A percentile compares a stretch with the other conserved stretches of the same genome.
These are phyloP conservation scores for Thelaira solivaga DNA, from an alignment of 2,888 invertebrate genomes.

Conservation along the genomic window DNA sequence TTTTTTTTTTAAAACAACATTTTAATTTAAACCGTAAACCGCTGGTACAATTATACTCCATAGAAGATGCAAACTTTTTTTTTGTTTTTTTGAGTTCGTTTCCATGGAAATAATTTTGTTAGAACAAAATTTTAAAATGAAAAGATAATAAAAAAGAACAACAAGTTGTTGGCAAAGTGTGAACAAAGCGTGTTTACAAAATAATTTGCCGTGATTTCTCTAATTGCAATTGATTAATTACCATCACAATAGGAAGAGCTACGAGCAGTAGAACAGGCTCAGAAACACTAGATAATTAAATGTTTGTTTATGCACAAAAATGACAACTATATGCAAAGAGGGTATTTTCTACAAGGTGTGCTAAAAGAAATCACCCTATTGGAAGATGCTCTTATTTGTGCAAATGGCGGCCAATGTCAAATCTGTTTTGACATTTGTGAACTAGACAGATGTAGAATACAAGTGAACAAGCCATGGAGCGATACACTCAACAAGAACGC, in stretches of 20 bases:
- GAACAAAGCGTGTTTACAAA: too few relatives aligned
- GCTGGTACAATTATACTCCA: not conserved
- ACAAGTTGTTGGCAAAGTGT: constrained; percentile 16
- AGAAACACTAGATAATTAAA: not conserved
- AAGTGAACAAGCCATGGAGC: too few relatives aligned
- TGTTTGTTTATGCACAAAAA: not conserved
- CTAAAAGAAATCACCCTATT: too few relatives aligned
- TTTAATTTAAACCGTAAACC: constrained; percentile 10
- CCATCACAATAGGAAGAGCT: not conserved
- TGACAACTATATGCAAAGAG: not conserved
- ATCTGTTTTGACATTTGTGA: too few relatives aligned
- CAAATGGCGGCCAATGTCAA: too few relatives aligned
- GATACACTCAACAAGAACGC: too few relatives aligned
- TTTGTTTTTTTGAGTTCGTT: too few relatives aligned
- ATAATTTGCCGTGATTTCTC: not conserved
- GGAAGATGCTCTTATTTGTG: too few relatives aligned
- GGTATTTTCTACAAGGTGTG: too few relatives aligned
- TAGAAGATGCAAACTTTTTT: not conserved
- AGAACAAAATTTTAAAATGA: not conserved
- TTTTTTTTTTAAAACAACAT: constrained; percentile 10
- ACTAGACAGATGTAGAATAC: too few relatives aligned
- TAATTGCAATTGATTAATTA: constrained; percentile 11
- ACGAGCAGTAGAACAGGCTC: too few relatives aligned
- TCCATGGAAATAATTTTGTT: too few relatives aligned
- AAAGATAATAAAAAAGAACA: not conserved